Conservation (phyloP, 2,113 vertebrate genomes). For the Myiozetetes cayanensis region DNA sequence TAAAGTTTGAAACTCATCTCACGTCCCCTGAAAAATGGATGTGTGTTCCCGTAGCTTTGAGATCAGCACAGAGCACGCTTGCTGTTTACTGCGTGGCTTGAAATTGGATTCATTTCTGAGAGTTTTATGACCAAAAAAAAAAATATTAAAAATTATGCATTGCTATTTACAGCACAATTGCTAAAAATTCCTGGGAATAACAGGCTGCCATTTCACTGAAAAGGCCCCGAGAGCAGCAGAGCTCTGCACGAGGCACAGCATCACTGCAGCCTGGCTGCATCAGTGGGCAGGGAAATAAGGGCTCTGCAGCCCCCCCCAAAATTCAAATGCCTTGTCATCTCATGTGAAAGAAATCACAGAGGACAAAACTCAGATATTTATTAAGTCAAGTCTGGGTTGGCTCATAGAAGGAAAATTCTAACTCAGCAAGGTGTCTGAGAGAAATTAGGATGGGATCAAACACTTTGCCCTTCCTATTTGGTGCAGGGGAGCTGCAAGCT, state of each 20-base stretch:
- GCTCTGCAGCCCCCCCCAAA: neutral
- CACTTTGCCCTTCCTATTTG: neutral
- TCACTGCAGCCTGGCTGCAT: neutral
- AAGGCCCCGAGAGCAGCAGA: neutral
- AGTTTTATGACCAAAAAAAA: neutral
- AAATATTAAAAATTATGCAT: neutral
- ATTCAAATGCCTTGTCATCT: neutral
- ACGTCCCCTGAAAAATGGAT: neutral
- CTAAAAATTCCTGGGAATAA: neutral
- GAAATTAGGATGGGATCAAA: neutral
- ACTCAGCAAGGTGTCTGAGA: neutral
- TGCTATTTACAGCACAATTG: neutral
- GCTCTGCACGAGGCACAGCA: neutral
- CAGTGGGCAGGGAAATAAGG: neutral
- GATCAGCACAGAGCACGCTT: neutral
- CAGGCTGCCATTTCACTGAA: neutral
- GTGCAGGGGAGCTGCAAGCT: neutral
- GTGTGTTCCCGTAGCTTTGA: neutral
- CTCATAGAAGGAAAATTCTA: neutral
- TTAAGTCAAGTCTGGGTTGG: neutral
- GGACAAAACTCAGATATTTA: neutral
- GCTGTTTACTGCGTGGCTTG: neutral
- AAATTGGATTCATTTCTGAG: neutral
- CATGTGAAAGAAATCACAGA: neutral
- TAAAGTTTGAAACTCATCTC: slow-evolving; percentile 28